Conservation (phyloP, 2,113 vertebrate species). For the Oriolus oriolus region DNA sequence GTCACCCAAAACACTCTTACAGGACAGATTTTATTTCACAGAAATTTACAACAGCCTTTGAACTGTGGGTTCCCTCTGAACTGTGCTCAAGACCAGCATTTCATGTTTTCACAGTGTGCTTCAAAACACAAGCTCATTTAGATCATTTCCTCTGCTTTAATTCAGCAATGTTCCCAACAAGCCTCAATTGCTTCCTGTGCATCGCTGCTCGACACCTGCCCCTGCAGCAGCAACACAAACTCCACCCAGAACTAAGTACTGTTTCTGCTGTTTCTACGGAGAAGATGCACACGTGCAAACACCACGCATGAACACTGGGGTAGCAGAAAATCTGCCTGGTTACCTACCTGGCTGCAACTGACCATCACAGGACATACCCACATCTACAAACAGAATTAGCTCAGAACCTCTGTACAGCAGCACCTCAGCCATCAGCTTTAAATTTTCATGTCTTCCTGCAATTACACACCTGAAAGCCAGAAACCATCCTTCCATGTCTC, state of each 20-base stretch:
- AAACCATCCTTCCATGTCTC: neutral
- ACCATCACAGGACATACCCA: neutral
- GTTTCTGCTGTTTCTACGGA: neutral
- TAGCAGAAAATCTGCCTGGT: neutral
- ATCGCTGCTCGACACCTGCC: neutral
- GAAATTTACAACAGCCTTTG: neutral
- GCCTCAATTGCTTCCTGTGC: neutral
- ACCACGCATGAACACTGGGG: accelerated
- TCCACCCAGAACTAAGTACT: neutral
- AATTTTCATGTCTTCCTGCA: neutral
- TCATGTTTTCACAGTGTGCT: neutral
- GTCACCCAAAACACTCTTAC: neutral
- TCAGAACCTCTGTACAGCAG: neutral
- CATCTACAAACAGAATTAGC: neutral
- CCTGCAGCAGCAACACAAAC: neutral
- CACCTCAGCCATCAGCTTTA: neutral
- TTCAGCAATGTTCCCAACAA: neutral
- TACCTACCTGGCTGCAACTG: neutral
- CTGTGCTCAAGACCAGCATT: neutral
- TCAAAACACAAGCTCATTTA: neutral
- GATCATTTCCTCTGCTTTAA: neutral
- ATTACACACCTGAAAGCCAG: neutral
- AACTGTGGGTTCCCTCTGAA: neutral
- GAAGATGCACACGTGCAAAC: neutral
- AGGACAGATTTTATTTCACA: neutral